Conservation (phyloP, 2,888 invertebrate genomes). For the Nematopogon swammerdamellus region DNA sequence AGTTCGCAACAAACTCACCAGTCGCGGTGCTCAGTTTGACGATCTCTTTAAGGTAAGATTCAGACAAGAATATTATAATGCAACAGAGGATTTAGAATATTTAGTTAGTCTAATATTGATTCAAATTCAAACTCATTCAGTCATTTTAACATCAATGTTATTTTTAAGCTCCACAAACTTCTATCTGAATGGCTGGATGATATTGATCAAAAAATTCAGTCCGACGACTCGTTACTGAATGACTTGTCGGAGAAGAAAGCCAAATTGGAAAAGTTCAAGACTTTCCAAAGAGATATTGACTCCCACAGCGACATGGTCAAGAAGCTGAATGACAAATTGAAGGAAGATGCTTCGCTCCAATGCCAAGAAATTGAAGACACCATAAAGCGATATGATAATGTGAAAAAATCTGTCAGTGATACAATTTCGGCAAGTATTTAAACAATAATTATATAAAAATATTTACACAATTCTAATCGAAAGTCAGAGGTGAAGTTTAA, state of each 20-base stretch:
- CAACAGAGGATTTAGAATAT: neutral
- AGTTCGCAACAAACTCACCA: conserved; percentile 70
- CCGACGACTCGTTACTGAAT: conserved; percentile 69
- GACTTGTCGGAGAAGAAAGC: conserved; percentile 91
- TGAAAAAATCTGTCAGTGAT: conserved; percentile 63
- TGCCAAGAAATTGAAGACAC: conserved; percentile 67
- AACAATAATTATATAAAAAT: too few relatives aligned
- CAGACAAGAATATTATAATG: neutral
- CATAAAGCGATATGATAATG: conserved; percentile 66
- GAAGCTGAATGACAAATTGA: conserved; percentile 69
- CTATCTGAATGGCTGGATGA: conserved; percentile 87
- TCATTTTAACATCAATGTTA: too few relatives aligned
- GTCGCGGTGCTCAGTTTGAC: conserved; percentile 75
- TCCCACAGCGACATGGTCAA: conserved; percentile 77
- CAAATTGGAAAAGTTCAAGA: conserved; percentile 81
- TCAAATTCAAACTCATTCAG: too few relatives aligned
- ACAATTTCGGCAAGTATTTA: conserved; percentile 61
- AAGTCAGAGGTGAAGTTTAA: too few relatives aligned
- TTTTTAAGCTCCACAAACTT: conserved; percentile 61
- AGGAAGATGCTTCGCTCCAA: conserved; percentile 65
- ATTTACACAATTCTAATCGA: too few relatives aligned
- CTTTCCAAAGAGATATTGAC: conserved; percentile 77
- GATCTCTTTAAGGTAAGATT: conserved; percentile 72
- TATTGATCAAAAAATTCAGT: conserved; percentile 77
- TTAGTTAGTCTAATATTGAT: conserved; percentile 1